Evolutionary conservation across 2,113 vertebrate genomes (phyloP), one percentile per base, ranked within the genome.

Genomic region (Eudyptes chrysolophus): DNA sequence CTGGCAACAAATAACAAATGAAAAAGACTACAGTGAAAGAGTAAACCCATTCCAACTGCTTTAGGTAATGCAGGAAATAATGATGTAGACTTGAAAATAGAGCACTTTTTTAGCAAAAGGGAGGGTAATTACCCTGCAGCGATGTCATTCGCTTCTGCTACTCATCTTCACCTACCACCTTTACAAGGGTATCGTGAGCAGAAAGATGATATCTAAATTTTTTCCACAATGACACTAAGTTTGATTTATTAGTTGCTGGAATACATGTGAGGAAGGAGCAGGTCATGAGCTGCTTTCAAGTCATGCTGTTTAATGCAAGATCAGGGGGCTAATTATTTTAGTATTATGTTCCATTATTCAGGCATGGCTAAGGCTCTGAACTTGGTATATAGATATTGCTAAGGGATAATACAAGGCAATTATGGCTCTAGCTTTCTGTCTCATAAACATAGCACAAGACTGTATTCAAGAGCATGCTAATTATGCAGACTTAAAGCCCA

Each of bases 271-370:
- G 57, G 66, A 72, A 88, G 54, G 7, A 86, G 10, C 40, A 76
- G 65, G 84, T 96, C 96, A 91, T 49, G 27, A 61, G 70, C 30
- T 75, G 20, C 72, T 97, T 95, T 92, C 52, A 92, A 89, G 69
- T 91, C 87, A 68, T 32, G 15, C 69, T 95, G 9, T 58, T 94
- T 95, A 96, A 95, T 96, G 84, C 81, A 89, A 92, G 91, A 95
- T 92, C 91, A 89, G 84, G 69, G 36, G 84, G 54, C 52, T 95
- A 96, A 95, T 95, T 95, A 96, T 91, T 92, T 89, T 87, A 70
- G 64, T 66, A 87, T 96, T 94, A 95, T 95, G 74, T 89, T 93
- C 89, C 77, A 89, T 95, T 95, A 82, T 77, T 80, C 74, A 94
- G 76, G 30, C 74, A 91, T 65, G 27, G 46, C 70, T 72, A 84